These are phyloP conservation scores for Cheilosia soror DNA, from an alignment of 2,888 invertebrate species.

Conservation along the genomic window DNA sequence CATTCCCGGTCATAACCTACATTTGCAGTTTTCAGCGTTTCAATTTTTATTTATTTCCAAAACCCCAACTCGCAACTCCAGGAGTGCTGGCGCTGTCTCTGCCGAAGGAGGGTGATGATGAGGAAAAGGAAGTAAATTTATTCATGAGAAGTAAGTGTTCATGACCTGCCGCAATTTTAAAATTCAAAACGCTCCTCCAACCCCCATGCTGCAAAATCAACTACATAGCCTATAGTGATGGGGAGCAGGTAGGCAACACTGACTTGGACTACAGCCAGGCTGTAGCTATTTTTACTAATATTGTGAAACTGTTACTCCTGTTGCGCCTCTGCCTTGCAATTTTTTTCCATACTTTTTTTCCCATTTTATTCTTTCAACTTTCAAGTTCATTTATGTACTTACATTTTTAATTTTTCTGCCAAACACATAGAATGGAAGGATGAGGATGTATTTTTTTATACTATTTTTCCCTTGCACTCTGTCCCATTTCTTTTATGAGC, in stretches of 20 bases:
- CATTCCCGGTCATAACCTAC: constrained; percentile 58
- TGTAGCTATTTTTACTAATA: constrained; percentile 69
- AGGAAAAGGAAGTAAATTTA: constrained; percentile 72
- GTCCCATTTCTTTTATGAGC: constrained; percentile 71
- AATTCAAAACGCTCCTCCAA: constrained; percentile 64
- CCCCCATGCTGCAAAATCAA: constrained; percentile 14
- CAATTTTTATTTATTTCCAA: constrained; percentile 30
- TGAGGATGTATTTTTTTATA: constrained; percentile 49
- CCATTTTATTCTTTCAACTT: constrained; percentile 73
- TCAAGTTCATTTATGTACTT: constrained; percentile 75
- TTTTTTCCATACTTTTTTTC: constrained; percentile 53
- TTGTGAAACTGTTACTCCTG: constrained; percentile 73
- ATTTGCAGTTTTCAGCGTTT: constrained; percentile 37
- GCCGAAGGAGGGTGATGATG: constrained; percentile 32
- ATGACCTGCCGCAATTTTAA: constrained; percentile 75
- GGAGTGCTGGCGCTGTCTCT: no score
- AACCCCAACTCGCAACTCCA: constrained; percentile 21
- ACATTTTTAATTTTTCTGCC: constrained; percentile 74
- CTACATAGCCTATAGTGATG: constrained; percentile 38
- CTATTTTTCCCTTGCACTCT: constrained; percentile 65
- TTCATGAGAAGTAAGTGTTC: constrained; percentile 75
- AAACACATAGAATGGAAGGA: constrained; percentile 68
- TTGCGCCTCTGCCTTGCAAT: constrained; percentile 68
- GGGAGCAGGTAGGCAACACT: constrained; percentile 34
- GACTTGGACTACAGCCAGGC: constrained; percentile 69